Base-by-base conservation (phyloP, 2,888 invertebrate species). In the Coelinius sp. region DNA sequence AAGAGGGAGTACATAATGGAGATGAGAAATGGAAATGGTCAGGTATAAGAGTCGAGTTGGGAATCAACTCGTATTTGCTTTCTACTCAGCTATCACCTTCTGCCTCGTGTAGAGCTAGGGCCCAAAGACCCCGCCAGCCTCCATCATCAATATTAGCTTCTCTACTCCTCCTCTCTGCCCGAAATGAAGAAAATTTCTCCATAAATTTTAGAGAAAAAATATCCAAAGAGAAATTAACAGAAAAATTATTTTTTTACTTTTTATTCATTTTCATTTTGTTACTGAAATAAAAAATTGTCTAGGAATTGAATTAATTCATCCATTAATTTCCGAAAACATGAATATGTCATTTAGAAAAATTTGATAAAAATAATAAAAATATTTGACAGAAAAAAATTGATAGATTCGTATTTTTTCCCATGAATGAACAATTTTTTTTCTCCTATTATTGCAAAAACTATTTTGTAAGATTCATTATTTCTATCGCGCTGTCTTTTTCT, bases 1-100 rank as follows among this genome's bases (percentile, higher is more conserved):
- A 52, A 66, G 49, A 46, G 52, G 24, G 41, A 63, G 41, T 20
- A 63, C 24, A 41, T 63, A 38, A 62, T 62, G 35, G 20, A 63
- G 24, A 63, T 22, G 44, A 17, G 38, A 63, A 63, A 41, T n/a
- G 14, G 38, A 63, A 63, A 41, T n/a, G 4, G 59, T 14, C 59
- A 59, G 56, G 56, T 53, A 53, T 22, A 53, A 27, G 20, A 59
- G 20, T 17, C 17, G 31, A 31, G 35, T 31, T 35, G 20, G 59
- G 35, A 14, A 2, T 25, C 46, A 17, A 14, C 31, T 41, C 20
- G 22, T 63, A 41, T 22, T 41, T 44, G 41, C 38, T 63, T 63
- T 63, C 63, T 63, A 63, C 63, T 41, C 24, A 24, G n/a, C 38
- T 63, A 41, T 41, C 41, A 41, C 24, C 41, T 63, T 22, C n/a